These are phyloP conservation scores for Mythimna impura DNA, from an alignment of 2,888 invertebrate genomes.

Conservation along the genomic window DNA sequence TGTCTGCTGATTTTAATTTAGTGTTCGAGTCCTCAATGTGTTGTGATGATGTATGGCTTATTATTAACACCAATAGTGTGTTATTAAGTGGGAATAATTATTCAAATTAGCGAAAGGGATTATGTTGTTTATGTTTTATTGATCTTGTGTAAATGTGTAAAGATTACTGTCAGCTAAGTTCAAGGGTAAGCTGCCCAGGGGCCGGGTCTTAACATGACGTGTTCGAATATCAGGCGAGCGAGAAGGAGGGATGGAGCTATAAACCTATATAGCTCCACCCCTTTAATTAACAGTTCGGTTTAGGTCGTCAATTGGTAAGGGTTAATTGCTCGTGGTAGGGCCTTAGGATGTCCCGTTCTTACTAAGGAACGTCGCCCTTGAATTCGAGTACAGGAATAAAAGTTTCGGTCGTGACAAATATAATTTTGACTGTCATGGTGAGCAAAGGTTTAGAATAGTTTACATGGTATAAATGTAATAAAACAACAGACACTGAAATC, in stretches of 20 bases:
- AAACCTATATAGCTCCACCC: too few species aligned
- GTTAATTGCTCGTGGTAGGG: too few species aligned
- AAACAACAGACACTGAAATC: too few species aligned
- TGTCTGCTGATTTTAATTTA: slow-evolving; percentile 63
- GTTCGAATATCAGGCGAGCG: too few species aligned
- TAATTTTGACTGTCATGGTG: not conserved
- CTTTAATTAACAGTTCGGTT: too few species aligned
- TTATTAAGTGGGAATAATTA: slow-evolving; percentile 55
- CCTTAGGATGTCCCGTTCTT: not conserved
- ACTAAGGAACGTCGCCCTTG: not conserved
- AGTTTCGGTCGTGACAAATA: not conserved
- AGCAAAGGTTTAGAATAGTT: not conserved
- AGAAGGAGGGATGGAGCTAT: too few species aligned
- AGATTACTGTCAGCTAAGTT: not conserved
- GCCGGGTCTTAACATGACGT: too few species aligned
- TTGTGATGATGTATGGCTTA: slow-evolving; percentile 48
- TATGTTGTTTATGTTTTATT: slow-evolving; percentile 25
- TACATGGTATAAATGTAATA: not conserved
- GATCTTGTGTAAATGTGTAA: not conserved
- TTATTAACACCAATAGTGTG: slow-evolving; percentile 50
- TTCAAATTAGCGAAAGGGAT: slow-evolving; percentile 43
- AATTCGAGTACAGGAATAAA: not conserved
- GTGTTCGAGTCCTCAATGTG: slow-evolving; percentile 26
- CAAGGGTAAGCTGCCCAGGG: too few species aligned
- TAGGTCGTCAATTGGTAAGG: too few species aligned